Percentiles rank a stretch among this genome's conserved stretches.
These are phyloP conservation scores for Pocillopora verrucosa DNA, from an alignment of 64 coral and sea anemone genomes.

Conservation along the genomic window DNA sequence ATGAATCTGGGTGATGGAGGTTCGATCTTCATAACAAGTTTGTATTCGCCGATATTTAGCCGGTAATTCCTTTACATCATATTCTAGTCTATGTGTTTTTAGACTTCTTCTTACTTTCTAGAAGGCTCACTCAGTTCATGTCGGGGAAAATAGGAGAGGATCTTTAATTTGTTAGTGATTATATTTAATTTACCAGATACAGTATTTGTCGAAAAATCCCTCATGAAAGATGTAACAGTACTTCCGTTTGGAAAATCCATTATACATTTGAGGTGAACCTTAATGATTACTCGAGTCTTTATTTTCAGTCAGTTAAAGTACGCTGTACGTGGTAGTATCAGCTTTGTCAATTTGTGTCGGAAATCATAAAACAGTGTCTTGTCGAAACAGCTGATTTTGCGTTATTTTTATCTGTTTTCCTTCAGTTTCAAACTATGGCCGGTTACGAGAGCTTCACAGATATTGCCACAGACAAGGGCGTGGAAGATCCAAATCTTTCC, in stretches of 20 bases:
- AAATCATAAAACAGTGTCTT: too few species aligned
- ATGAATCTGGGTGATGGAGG: not conserved
- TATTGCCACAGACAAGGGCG: conserved; percentile 13
- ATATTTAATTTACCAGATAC: not conserved
- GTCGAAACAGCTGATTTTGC: not conserved
- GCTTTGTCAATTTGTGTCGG: too few species aligned
- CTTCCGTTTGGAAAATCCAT: too few species aligned
- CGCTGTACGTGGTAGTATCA: too few species aligned
- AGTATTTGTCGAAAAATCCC: too few species aligned
- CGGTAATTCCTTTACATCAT: not conserved
- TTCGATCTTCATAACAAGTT: not conserved
- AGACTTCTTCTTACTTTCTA: not conserved
- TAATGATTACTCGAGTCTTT: too few species aligned
- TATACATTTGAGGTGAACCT: too few species aligned
- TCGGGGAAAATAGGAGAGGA: not conserved
- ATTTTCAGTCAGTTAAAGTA: too few species aligned
- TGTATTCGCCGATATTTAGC: not conserved
- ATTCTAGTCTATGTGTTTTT: not conserved
- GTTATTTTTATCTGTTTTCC: not conserved
- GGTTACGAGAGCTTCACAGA: conserved; percentile 6
- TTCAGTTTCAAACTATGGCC: conserved; percentile 1
- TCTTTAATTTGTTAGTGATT: not conserved
- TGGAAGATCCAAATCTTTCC: conserved; percentile 14
- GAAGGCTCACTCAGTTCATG: not conserved
- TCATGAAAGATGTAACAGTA: too few species aligned